Conservation (phyloP, 2,797 vertebrate genomes). For the Acrocephalus scirpaceus region DNA sequence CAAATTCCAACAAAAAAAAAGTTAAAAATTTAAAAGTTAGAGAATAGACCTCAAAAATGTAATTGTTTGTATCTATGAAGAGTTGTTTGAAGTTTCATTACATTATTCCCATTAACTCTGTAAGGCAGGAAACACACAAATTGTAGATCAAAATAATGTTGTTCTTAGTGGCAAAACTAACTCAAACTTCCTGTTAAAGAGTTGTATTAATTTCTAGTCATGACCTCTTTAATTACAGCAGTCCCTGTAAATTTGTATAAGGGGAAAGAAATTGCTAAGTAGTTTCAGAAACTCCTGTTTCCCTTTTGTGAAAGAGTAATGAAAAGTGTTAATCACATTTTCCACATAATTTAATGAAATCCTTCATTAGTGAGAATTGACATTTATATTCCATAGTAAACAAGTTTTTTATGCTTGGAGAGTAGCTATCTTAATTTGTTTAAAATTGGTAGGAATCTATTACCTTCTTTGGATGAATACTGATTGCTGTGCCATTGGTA, state of each 20-base stretch:
- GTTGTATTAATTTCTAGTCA: slow-evolving; percentile 20
- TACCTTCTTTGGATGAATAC: not conserved
- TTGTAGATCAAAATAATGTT: not conserved
- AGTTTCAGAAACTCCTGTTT: slow-evolving; percentile 29
- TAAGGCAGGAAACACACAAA: not conserved
- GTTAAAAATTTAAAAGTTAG: not conserved
- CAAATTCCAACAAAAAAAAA: not conserved
- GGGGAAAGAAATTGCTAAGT: not conserved
- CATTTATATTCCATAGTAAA: slow-evolving; percentile 4
- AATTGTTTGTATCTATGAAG: not conserved
- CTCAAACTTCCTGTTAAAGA: not conserved
- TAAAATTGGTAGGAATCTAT: not conserved
- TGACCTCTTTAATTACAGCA: slow-evolving; percentile 12
- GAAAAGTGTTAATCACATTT: slow-evolving; percentile 29
- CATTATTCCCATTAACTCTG: not conserved
- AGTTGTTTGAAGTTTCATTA: not conserved
- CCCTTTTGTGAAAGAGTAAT: slow-evolving; percentile 23
- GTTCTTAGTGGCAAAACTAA: not conserved
- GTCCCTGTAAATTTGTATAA: slow-evolving; percentile 9
- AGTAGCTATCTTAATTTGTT: slow-evolving; percentile 27
- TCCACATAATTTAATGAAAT: slow-evolving; percentile 35
- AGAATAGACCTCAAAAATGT: not conserved
- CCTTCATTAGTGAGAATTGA: slow-evolving; percentile 1
- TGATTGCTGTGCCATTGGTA: not conserved
- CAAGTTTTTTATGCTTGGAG: not conserved